Evolutionary conservation across 2,113 vertebrate species (phyloP).

Genomic region (Craseonycteris thonglongyai): DNA sequence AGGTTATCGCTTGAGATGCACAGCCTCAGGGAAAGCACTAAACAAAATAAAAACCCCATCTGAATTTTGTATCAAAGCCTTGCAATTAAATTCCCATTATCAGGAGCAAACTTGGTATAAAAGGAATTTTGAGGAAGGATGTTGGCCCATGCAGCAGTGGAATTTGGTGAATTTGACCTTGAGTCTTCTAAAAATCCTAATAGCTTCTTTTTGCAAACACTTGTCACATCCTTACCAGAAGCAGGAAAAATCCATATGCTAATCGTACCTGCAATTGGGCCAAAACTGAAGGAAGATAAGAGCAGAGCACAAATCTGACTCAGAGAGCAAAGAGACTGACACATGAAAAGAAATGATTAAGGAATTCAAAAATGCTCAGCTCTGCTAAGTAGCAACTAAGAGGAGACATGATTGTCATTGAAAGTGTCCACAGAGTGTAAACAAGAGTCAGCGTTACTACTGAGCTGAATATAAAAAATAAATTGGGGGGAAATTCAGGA

Average conservation of each 20-base stretch:
- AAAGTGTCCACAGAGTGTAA: slow-evolving; percentile 22
- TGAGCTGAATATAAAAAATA: background rate
- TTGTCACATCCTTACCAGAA: slow-evolving; percentile 10
- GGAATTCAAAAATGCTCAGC: background rate
- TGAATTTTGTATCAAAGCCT: background rate
- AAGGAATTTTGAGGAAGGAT: background rate
- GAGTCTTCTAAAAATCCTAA: background rate
- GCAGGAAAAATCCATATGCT: background rate
- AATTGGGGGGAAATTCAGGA: slow-evolving; percentile 45
- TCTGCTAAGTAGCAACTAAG: background rate
- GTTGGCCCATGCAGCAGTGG: background rate
- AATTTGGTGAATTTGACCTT: background rate
- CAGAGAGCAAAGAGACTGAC: background rate
- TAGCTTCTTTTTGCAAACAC: background rate
- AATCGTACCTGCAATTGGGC: slow-evolving; percentile 31
- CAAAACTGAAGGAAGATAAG: slow-evolving; percentile 8
- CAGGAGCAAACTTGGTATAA: background rate
- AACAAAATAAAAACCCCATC: background rate
- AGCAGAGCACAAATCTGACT: background rate
- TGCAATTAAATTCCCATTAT: slow-evolving; percentile 5
- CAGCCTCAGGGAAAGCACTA: background rate
- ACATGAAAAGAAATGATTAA: background rate
- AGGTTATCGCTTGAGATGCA: background rate
- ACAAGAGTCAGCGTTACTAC: slow-evolving; percentile 20
- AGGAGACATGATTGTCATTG: background rate